Conservation (phyloP, 2,888 invertebrate genomes). For the Trichopoda pennipes region DNA sequence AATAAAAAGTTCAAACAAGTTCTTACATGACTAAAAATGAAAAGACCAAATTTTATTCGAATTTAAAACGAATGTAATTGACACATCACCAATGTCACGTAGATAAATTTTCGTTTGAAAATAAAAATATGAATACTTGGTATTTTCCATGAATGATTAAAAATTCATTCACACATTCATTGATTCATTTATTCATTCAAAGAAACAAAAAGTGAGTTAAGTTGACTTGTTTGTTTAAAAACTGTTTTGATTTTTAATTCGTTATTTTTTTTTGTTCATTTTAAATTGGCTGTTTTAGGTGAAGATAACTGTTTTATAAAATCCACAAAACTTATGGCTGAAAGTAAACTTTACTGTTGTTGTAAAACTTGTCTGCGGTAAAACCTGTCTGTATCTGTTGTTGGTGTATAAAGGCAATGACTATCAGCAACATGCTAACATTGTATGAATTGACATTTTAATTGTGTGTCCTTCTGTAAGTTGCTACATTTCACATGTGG, state of each 20-base stretch:
- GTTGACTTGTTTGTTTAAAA: conserved; percentile 12
- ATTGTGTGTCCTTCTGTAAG: conserved; percentile 29
- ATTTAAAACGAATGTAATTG: conserved; percentile 77
- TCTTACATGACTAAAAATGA: conserved; percentile 41
- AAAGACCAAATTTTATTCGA: conserved; percentile 75
- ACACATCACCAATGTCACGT: conserved; percentile 76
- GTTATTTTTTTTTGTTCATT: conserved; percentile 16
- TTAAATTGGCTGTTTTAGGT: conserved; percentile 40
- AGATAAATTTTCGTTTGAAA: conserved; percentile 61
- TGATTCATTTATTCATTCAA: conserved; percentile 9
- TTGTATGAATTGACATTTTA: conserved; percentile 47
- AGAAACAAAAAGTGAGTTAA: background rate
- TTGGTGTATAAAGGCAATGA: background rate
- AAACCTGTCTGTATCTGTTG: background rate
- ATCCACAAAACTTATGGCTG: conserved; percentile 14
- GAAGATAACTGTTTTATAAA: conserved; percentile 18
- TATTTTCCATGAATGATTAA: conserved; percentile 55
- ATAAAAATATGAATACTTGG: conserved; percentile 23
- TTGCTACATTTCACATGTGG: background rate
- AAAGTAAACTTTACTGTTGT: conserved; percentile 1
- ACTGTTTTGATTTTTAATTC: conserved; percentile 33
- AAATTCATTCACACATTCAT: conserved; percentile 16
- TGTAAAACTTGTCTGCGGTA: background rate
- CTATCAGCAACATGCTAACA: conserved; percentile 1
- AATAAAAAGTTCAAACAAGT: background rate